Conservation (phyloP, 1,140 invertebrate genomes). For the Drosophila biarmipes region DNA sequence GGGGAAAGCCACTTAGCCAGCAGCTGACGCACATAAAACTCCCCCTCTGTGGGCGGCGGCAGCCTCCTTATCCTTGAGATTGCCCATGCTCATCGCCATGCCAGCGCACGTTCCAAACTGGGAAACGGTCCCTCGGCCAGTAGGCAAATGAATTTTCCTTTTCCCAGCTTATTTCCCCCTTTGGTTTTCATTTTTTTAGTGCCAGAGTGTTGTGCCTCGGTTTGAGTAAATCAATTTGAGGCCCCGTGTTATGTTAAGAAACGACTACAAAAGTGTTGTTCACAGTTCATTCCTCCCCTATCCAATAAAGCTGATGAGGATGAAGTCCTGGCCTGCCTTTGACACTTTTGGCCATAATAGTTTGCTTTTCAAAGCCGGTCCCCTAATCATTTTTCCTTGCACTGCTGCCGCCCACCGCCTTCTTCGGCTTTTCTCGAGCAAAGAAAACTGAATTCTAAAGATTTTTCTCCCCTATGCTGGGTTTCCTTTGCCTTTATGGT, state of each 20-base stretch:
- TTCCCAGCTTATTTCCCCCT: conserved; percentile 9
- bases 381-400: conserved; percentile 61
- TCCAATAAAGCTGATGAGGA: conserved; percentile 35
- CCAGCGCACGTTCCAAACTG: conserved; percentile 40
- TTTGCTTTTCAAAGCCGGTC: conserved; percentile 45
- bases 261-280: conserved; percentile 63
- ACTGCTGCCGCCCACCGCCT: conserved; percentile 11
- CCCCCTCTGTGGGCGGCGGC: conserved; percentile 20
- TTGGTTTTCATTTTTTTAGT: conserved; percentile 16
- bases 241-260: conserved; percentile 57
- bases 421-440: conserved; percentile 53
- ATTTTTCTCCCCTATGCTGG: conserved; percentile 51
- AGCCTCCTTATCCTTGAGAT: conserved; percentile 61
- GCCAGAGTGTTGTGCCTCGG: conserved; percentile 10
- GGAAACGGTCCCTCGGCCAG: conserved; percentile 18
- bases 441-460: conserved; percentile 67
- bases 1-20: conserved; percentile 57
- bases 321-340: conserved; percentile 63
- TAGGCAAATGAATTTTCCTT: conserved; percentile 55
- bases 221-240: conserved; percentile 76
- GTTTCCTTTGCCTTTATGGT: conserved; percentile 42
- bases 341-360: conserved; percentile 74
- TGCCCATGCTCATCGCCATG: conserved; percentile 41
- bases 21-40: conserved; percentile 69
- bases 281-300: conserved; percentile 74